These are phyloP conservation scores for Philonicus albiceps DNA, from an alignment of 2,888 invertebrate species.

Conservation along the genomic window DNA sequence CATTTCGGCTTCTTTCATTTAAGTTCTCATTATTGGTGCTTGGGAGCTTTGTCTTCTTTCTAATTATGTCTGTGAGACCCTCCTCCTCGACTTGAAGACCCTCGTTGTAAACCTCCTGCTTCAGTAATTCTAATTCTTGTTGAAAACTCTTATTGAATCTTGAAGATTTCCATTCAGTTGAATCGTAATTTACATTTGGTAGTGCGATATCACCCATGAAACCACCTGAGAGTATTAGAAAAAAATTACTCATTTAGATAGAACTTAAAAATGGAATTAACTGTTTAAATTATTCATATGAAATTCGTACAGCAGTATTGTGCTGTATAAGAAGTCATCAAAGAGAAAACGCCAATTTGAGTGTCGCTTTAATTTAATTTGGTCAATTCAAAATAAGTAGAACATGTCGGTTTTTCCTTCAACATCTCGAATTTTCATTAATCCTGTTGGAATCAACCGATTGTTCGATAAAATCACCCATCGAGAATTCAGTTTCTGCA, in stretches of 20 bases:
- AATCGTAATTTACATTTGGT: slow-evolving; percentile 67
- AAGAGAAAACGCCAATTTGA: background rate
- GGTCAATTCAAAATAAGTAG: background rate
- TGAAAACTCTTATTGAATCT: slow-evolving; percentile 74
- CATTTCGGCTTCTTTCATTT: slow-evolving; percentile 56
- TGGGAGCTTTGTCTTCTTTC: slow-evolving; percentile 76
- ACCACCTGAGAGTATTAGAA: slow-evolving; percentile 69
- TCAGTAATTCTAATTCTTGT: slow-evolving; percentile 81
- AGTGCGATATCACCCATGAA: slow-evolving; percentile 87
- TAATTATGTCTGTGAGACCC: slow-evolving; percentile 76
- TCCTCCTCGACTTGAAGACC: slow-evolving; percentile 87
- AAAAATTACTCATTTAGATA: background rate
- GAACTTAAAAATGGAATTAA: background rate
- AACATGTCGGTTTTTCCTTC: background rate
- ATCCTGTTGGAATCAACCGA: background rate
- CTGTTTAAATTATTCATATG: background rate
- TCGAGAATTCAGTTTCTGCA: background rate
- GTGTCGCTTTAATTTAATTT: background rate
- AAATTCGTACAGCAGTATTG: too few species aligned
- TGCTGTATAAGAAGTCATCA: background rate
- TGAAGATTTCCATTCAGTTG: slow-evolving; percentile 64
- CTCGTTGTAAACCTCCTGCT: slow-evolving; percentile 81
- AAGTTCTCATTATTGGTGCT: slow-evolving; percentile 64
- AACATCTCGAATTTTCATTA: background rate
- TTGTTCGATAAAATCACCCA: too few species aligned